Evolutionary conservation across 2,797 vertebrate genomes (phyloP).

Genomic region (Syngnathus rostellatus): DNA sequence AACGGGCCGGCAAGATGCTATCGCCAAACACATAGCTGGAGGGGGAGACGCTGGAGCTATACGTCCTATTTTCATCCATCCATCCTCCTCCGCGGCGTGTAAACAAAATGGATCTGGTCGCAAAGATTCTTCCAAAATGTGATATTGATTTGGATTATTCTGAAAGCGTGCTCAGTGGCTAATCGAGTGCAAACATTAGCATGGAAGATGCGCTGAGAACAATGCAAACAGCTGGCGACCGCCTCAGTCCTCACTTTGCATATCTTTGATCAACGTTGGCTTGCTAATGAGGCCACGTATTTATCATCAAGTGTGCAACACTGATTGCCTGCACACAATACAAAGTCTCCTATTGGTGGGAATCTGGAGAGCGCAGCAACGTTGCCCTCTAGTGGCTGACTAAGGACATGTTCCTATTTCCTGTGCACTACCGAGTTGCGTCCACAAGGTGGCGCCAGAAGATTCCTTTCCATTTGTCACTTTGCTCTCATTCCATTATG

Average conservation of each 20-base stretch:
- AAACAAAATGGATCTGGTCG: too few species aligned
- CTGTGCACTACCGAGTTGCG: neutral
- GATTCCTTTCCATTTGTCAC: neutral
- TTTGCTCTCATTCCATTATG: too few species aligned
- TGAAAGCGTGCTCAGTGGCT: neutral
- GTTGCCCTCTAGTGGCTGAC: slow-evolving; percentile 45
- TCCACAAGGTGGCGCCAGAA: slow-evolving; percentile 47
- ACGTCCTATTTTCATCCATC: slow-evolving; percentile 35
- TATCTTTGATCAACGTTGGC: slow-evolving; percentile 46
- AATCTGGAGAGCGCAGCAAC: neutral
- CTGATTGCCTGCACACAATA: slow-evolving; percentile 16
- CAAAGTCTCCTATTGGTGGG: neutral
- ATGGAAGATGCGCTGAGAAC: slow-evolving; percentile 53
- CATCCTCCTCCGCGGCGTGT: slow-evolving; percentile 37
- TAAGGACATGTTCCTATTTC: neutral
- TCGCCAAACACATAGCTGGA: slow-evolving; percentile 48
- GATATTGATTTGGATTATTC: too few species aligned
- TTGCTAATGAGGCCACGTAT: slow-evolving; percentile 26
- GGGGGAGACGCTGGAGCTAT: slow-evolving; percentile 17
- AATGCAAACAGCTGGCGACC: slow-evolving; percentile 47
- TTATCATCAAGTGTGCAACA: slow-evolving; percentile 18
- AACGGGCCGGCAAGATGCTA: slow-evolving; percentile 51
- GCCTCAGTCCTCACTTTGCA: slow-evolving; percentile 34
- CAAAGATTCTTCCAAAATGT: too few species aligned
- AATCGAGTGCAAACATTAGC: slow-evolving; percentile 45